Conservation (phyloP, 2,113 vertebrate species). For the Trachemys scripta region DNA sequence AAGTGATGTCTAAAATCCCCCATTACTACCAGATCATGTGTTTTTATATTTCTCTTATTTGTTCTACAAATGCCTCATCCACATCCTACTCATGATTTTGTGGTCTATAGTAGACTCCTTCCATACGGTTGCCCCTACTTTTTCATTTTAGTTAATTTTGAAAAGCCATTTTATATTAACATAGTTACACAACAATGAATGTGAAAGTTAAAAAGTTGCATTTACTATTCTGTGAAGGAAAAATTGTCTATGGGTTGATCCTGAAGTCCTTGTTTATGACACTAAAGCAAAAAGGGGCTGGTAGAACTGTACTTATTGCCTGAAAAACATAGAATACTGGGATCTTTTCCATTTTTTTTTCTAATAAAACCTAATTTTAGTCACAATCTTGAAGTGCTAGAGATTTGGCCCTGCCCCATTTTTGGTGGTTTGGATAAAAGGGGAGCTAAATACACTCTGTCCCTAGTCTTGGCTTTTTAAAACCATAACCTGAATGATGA, state of each 20-base stretch:
- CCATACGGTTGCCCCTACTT: neutral
- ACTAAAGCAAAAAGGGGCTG: neutral
- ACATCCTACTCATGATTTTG: neutral
- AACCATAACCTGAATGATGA: constrained; percentile 7
- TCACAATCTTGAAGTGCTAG: neutral
- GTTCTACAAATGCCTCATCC: neutral
- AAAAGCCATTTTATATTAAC: neutral
- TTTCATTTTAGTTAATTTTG: neutral
- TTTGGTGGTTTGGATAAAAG: neutral
- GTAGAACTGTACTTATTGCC: neutral
- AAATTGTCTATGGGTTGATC: neutral
- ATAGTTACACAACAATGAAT: neutral
- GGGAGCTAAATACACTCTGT: neutral
- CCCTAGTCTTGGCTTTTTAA: neutral
- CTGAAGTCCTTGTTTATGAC: neutral
- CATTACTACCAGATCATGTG: neutral
- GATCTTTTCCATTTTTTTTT: neutral
- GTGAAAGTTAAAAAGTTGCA: neutral
- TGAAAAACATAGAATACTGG: neutral
- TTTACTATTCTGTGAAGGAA: neutral
- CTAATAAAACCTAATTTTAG: neutral
- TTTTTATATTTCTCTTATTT: neutral
- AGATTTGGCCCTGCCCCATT: neutral
- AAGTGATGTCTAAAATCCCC: neutral
- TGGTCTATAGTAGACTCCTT: neutral